Percentiles rank a stretch among this genome's conserved stretches.
Conservation (phyloP, 2,888 invertebrate genomes). For the Meta bourneti region DNA sequence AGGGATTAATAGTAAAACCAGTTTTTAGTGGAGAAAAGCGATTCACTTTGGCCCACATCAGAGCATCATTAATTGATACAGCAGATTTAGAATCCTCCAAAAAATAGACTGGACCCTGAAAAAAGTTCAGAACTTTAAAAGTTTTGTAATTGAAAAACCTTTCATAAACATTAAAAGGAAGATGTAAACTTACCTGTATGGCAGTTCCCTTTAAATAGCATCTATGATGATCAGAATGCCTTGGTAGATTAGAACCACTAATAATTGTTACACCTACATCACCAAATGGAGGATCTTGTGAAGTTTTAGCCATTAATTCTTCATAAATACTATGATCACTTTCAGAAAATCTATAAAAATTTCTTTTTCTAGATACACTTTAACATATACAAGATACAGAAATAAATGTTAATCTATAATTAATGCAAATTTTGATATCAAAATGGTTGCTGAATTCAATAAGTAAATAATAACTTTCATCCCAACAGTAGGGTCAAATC, state of each 20-base stretch:
- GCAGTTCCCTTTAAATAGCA: constrained; percentile 77
- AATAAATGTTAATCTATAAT: no score
- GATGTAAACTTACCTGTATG: constrained; percentile 70
- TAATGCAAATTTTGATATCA: no score
- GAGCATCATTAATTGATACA: constrained; percentile 81
- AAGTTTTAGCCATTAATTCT: constrained; percentile 62
- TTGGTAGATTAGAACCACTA: constrained; percentile 80
- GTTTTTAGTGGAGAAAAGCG: constrained; percentile 81
- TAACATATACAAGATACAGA: no score
- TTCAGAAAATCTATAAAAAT: constrained; percentile 31
- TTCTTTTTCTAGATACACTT: no score
- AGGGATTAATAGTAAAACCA: constrained; percentile 82
- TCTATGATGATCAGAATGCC: constrained; percentile 81
- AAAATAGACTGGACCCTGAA: constrained; percentile 81
- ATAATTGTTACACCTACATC: constrained; percentile 79
- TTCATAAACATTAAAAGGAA: background rate
- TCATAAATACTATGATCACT: constrained; percentile 39
- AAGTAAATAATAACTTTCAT: no score
- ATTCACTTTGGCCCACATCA: constrained; percentile 82
- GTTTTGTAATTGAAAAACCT: background rate
- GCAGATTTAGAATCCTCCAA: constrained; percentile 81
- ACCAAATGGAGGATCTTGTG: constrained; percentile 58
- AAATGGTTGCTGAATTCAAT: no score
- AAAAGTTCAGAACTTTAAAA: constrained; percentile 22
- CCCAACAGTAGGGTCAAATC: no score